Evolutionary conservation across 2,113 vertebrate genomes (phyloP).

Genomic region (Phaethornis superciliosus): DNA sequence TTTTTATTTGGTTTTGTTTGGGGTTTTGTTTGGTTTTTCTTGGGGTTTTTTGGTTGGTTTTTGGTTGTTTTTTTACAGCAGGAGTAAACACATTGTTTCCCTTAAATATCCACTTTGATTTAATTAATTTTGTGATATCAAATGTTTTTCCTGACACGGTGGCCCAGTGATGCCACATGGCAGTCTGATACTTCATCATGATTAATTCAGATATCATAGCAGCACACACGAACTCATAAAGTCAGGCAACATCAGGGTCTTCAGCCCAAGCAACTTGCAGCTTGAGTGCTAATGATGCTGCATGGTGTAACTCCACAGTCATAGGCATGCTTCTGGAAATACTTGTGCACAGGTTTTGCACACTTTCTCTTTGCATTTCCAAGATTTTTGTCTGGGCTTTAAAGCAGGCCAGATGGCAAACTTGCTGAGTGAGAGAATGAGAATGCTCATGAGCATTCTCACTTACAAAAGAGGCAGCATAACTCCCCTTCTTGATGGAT

Average conservation of each 20-base stretch:
- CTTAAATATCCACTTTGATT: not conserved
- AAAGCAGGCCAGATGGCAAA: not conserved
- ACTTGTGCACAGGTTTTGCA: not conserved
- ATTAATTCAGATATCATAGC: not conserved
- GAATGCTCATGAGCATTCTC: not conserved
- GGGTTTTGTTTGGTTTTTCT: too few species aligned
- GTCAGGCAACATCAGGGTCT: not conserved
- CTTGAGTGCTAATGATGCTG: not conserved
- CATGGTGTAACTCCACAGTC: accelerated
- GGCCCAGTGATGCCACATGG: not conserved
- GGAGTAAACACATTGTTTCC: not conserved
- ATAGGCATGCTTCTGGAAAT: not conserved
- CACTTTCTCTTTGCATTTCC: not conserved
- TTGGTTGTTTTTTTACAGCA: not conserved
- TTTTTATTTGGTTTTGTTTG: too few species aligned
- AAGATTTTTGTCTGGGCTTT: not conserved
- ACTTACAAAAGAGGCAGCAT: not conserved
- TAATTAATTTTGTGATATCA: not conserved
- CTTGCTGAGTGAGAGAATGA: not conserved
- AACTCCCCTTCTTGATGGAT: not conserved
- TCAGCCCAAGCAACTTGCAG: not conserved
- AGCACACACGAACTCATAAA: not conserved
- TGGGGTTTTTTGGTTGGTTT: too few species aligned
- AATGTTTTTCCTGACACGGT: not conserved
- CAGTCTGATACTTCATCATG: not conserved